Conservation (phyloP, 1,140 invertebrate species). For the Eubasilissa regina region DNA sequence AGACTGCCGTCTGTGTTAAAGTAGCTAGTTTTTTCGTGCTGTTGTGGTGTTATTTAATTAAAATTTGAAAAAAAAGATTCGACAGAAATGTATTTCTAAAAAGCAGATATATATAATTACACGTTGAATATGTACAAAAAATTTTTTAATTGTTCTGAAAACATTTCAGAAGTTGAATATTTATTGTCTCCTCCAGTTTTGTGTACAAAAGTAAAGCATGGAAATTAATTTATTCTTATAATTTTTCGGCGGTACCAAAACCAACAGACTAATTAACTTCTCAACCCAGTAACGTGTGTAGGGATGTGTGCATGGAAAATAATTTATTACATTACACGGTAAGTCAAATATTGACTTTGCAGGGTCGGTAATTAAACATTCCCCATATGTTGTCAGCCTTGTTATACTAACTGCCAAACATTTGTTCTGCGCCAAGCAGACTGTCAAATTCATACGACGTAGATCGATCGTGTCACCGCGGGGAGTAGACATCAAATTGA, state of each 20-base stretch:
- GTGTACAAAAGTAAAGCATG: no score
- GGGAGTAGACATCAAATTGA: conserved; percentile 12
- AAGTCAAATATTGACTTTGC: neutral
- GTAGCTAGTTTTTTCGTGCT: no score
- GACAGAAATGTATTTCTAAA: no score
- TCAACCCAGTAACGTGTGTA: neutral
- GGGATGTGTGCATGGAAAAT: neutral
- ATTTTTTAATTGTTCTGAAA: no score
- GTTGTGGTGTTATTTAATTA: no score
- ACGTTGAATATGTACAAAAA: no score
- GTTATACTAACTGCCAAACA: neutral
- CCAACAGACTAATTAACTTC: neutral
- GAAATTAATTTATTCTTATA: neutral
- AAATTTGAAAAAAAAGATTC: no score
- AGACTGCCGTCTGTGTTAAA: no score
- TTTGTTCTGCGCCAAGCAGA: neutral
- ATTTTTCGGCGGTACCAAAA: neutral
- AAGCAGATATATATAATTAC: no score
- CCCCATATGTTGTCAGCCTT: neutral
- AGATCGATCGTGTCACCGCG: conserved; percentile 20
- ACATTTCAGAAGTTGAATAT: no score
- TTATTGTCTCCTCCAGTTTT: no score
- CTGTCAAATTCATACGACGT: conserved; percentile 16
- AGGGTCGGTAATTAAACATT: conserved; percentile 10
- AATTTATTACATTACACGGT: neutral